Conservation (phyloP, 2,113 vertebrate genomes). For the Dasypus novemcinctus region DNA sequence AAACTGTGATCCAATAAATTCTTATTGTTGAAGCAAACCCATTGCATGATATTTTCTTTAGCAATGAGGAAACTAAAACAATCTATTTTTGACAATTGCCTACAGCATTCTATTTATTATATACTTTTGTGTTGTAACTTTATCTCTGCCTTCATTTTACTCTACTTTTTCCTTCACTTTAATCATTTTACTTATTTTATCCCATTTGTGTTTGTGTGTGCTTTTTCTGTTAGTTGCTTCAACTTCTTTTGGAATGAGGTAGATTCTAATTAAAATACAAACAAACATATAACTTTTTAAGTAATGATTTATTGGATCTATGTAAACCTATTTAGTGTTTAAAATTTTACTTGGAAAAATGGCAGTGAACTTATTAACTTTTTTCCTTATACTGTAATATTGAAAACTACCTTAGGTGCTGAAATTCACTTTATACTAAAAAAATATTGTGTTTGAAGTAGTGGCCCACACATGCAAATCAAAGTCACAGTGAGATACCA, state of each 20-base stretch:
- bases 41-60: too few relatives aligned
- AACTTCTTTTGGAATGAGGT: slow-evolving; percentile 1
- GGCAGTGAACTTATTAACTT: not conserved
- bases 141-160: slow-evolving; percentile 6
- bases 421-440: not conserved
- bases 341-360: not conserved
- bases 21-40: too few relatives aligned
- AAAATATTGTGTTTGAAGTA: not conserved
- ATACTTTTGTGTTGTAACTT: not conserved
- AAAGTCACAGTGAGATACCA: too few relatives aligned
- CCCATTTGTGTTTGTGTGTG: not conserved
- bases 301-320: not conserved
- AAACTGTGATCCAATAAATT: too few relatives aligned
- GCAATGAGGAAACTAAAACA: too few relatives aligned
- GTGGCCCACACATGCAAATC: not conserved
- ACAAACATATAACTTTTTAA: not conserved
- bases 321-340: not conserved
- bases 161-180: not conserved
- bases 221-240: not conserved
- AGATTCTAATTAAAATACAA: not conserved
- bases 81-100: not conserved
- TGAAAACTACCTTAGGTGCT: not conserved
- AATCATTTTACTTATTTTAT: not conserved
- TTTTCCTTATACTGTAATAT: not conserved
- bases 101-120: not conserved